A percentile compares a stretch with the other conserved stretches of the same genome.
Evolutionary conservation across 2,888 invertebrate genomes (phyloP).

Genomic region (Drosophila phalerata): DNA sequence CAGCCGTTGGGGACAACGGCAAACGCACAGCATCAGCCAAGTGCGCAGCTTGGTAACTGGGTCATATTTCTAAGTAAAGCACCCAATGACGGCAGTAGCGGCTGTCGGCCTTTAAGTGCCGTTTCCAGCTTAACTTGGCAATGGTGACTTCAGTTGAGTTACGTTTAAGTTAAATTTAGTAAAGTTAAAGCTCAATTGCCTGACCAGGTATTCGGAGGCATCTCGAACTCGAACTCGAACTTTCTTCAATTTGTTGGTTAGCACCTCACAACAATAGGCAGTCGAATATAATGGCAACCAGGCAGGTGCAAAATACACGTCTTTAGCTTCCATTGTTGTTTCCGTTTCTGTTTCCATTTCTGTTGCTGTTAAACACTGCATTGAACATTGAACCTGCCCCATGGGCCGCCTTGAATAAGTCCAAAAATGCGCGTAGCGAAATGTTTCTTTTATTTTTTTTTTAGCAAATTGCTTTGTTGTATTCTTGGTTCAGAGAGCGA

Average conservation of each 20-base stretch:
- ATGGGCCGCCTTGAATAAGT: slow-evolving; percentile 54
- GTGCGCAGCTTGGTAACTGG: slow-evolving; percentile 65
- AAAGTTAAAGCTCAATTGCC: slow-evolving; percentile 41
- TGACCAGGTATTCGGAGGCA: slow-evolving; percentile 26
- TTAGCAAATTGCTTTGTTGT: slow-evolving; percentile 75
- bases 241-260: slow-evolving; percentile 72
- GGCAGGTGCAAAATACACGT: slow-evolving; percentile 66
- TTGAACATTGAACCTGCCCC: slow-evolving; percentile 47
- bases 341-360: background rate
- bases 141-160: slow-evolving; percentile 57
- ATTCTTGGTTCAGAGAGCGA: slow-evolving; percentile 51
- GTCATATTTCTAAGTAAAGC: slow-evolving; percentile 80
- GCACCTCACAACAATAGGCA: slow-evolving; percentile 58
- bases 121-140: slow-evolving; percentile 40
- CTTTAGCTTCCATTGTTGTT: slow-evolving; percentile 40
- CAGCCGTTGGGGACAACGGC: slow-evolving; percentile 41
- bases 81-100: slow-evolving; percentile 38
- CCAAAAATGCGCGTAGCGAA: slow-evolving; percentile 68
- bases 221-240: slow-evolving; percentile 72
- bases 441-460: slow-evolving; percentile 71
- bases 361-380: slow-evolving; percentile 17
- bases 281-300: slow-evolving; percentile 42
- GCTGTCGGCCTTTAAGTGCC: slow-evolving; percentile 56
- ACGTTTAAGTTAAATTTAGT: slow-evolving; percentile 28
- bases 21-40: slow-evolving; percentile 49